phyloP scores from a whole-genome alignment of 2,797 vertebrate species.

The Sitta carolinensis region DNA sequence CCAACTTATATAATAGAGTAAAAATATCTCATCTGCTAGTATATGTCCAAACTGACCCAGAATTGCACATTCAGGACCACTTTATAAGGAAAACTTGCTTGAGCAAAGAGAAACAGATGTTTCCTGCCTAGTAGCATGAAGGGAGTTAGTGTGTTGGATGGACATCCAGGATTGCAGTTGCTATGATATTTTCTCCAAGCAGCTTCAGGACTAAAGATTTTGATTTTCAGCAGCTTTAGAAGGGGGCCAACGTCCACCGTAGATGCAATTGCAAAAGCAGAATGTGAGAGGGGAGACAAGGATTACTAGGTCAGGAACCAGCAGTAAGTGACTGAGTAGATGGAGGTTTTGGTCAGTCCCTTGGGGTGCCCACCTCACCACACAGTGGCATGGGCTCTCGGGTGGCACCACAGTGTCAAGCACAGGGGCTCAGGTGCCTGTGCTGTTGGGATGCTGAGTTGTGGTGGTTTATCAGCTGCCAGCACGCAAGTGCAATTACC shows the following conservation, averaged over 20 bases:
- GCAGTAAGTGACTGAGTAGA: neutral
- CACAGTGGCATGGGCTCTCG: accelerated
- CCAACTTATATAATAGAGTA: constrained; percentile 30
- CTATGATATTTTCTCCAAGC: neutral
- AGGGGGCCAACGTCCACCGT: neutral
- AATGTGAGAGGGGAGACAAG: neutral
- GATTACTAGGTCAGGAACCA: neutral
- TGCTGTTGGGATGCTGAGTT: neutral
- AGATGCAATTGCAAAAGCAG: neutral
- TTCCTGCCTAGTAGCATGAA: constrained; percentile 22
- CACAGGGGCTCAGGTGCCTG: neutral
- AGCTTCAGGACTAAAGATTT: neutral
- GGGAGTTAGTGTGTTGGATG: neutral
- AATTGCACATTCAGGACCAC: constrained; percentile 16
- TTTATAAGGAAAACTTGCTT: constrained; percentile 35
- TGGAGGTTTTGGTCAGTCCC: neutral
- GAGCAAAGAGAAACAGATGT: constrained; percentile 56
- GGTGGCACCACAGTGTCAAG: accelerated
- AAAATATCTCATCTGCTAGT: constrained; percentile 37
- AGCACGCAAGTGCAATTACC: neutral
- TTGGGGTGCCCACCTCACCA: neutral
- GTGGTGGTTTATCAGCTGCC: neutral
- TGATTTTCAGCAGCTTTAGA: neutral
- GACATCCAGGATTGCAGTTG: neutral
- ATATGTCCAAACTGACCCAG: constrained; percentile 13